These are phyloP conservation scores for Pissodes strobi DNA, from an alignment of 1,140 invertebrate genomes.

Conservation along the genomic window DNA sequence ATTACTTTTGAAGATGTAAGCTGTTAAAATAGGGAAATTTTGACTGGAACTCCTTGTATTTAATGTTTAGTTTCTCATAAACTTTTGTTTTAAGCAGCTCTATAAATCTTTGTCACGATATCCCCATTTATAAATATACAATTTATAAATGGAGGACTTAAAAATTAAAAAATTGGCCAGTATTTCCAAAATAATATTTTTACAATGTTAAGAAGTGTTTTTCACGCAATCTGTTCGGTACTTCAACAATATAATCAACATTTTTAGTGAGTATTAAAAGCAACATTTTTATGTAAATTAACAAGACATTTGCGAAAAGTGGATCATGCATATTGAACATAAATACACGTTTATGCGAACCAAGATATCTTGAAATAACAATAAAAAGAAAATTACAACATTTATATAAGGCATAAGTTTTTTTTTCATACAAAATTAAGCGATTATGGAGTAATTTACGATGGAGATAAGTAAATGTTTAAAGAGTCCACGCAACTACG, in stretches of 20 bases:
- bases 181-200: too few species aligned
- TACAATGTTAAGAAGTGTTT: too few species aligned
- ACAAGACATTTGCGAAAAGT: constrained; percentile 8
- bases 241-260: neutral
- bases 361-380: constrained; percentile 7
- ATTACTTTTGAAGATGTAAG: too few species aligned
- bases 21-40: too few species aligned
- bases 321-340: constrained; percentile 5
- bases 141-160: too few species aligned
- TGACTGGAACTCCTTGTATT: too few species aligned
- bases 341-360: neutral
- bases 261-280: neutral
- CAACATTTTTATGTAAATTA: constrained; percentile 1
- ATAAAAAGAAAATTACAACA: constrained; percentile 15
- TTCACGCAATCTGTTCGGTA: too few species aligned
- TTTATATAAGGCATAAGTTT: constrained; percentile 6
- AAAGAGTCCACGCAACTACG: constrained; percentile 18
- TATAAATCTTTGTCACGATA: too few species aligned
- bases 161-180: too few species aligned
- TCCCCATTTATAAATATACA: too few species aligned
- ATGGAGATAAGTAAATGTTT: constrained; percentile 16
- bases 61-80: too few species aligned
- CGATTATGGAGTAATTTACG: constrained; percentile 15
- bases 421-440: constrained; percentile 20
- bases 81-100: too few species aligned